Base-by-base conservation (phyloP, 2,888 invertebrate species). In the Rhagonycha lutea region DNA sequence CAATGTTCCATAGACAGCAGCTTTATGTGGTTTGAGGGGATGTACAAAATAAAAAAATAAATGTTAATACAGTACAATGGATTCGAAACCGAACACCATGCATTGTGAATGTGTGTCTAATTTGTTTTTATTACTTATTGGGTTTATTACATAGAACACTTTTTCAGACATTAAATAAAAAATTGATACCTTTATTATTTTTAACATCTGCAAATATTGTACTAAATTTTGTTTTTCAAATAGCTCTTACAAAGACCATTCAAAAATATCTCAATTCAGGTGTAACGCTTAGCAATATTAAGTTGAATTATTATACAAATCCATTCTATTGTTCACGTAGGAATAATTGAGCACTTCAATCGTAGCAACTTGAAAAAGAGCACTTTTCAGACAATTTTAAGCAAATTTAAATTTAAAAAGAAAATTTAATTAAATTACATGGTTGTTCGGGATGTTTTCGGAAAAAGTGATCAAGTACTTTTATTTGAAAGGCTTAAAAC, bases 1-100 rank as follows among this genome's bases (percentile, higher is more conserved):
- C 79, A 77, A 80, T 77, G 82, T 80, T 79, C 80, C 80, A 79
- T 73, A 76, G 78, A 79, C 78, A 73, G 71, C 67, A 74, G 71
- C 73, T 72, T 75, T 62, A 69, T 78, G 72, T 70, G 74, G 72
- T 74, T 29, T 73, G 68, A 75, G 77, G 79, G 79, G 75, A 75
- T 79, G 77, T 75, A 73, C 74, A 73, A 79, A 77, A 79, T 75
- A 79, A 77, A 79, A 47, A 79, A 79, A 79, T 76, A 78, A 74
- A 79, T 73, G 77, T 76, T 77, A 79, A 78, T 74, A 76, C 76
- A 71, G 72, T 63, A 79, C 77, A 79, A 79, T 75, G 69, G 75
- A 69, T 73, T 72, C 68, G 74, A 72, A 75, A 79, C 74, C 73
- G 77, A 75, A 77, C 70, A 72, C 74, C 77, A 62, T 61, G 68